Conservation (phyloP, 2,888 invertebrate species). For the Acanthosepion lycidas region DNA sequence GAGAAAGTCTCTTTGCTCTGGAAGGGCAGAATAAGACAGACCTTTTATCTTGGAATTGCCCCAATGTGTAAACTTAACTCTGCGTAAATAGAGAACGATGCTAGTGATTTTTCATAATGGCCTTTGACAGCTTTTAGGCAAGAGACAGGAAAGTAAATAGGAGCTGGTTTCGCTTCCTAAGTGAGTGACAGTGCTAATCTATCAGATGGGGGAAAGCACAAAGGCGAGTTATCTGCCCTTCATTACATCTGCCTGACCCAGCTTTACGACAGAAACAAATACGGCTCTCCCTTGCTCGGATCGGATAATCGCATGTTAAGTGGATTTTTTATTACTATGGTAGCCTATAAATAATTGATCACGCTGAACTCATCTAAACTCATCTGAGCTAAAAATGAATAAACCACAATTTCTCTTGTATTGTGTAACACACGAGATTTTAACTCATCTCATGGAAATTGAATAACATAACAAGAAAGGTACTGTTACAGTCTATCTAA, state of each 20-base stretch:
- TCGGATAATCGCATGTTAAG: not conserved
- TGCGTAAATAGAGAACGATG: conserved; percentile 45
- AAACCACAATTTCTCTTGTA: too few relatives aligned
- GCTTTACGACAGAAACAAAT: not conserved
- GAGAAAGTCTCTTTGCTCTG: too few relatives aligned
- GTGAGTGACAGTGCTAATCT: not conserved
- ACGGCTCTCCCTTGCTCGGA: not conserved
- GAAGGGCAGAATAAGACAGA: too few relatives aligned
- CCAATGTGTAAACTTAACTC: not conserved
- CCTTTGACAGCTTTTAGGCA: not conserved
- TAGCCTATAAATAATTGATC: not conserved
- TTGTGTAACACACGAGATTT: too few relatives aligned
- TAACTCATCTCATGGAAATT: too few relatives aligned
- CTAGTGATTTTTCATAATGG: not conserved
- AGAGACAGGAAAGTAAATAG: conserved; percentile 8
- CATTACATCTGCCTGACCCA: not conserved
- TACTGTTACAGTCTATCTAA: too few relatives aligned
- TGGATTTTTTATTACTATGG: not conserved
- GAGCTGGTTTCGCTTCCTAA: not conserved
- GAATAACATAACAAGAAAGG: too few relatives aligned
- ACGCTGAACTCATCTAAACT: not conserved
- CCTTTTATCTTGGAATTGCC: too few relatives aligned
- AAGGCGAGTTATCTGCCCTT: conserved; percentile 33
- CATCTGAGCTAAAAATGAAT: too few relatives aligned
- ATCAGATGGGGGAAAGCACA: not conserved